A percentile compares a stretch with the other conserved stretches of the same genome.
Evolutionary conservation across 2,888 invertebrate species (phyloP).

Genomic region (Herminia tarsipennalis): DNA sequence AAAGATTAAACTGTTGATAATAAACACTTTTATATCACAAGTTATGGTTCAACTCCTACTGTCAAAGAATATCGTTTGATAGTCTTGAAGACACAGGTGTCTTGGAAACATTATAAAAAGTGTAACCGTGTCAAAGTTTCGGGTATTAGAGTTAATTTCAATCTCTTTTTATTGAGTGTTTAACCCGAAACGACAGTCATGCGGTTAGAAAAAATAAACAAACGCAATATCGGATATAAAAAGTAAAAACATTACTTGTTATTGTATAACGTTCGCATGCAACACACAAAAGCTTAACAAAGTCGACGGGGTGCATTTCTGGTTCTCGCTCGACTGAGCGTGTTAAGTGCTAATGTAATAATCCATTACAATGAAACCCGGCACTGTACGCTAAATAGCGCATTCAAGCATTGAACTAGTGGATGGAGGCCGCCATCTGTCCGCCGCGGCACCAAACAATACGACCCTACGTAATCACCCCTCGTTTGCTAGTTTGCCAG

Average conservation of each 20-base stretch:
- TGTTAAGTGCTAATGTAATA: constrained; percentile 85
- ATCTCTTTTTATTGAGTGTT: constrained; percentile 59
- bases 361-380: constrained; percentile 83
- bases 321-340: constrained; percentile 79
- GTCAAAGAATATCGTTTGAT: neutral
- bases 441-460: constrained; percentile 77
- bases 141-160: constrained; percentile 48
- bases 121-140: constrained; percentile 31
- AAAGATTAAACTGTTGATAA: no score
- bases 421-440: constrained; percentile 75
- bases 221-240: constrained; percentile 55
- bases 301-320: constrained; percentile 72
- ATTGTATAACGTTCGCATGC: constrained; percentile 67
- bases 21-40: no score
- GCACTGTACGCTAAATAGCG: constrained; percentile 83
- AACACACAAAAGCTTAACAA: constrained; percentile 65
- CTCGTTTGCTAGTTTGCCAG: constrained; percentile 71
- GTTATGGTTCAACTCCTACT: no score
- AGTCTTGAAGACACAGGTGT: neutral
- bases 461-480: constrained; percentile 76
- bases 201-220: constrained; percentile 52
- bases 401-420: constrained; percentile 76
- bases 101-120: neutral
- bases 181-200: constrained; percentile 54
- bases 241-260: constrained; percentile 65